Conservation (phyloP, 1,140 invertebrate genomes). For the Bombus waltoni region DNA sequence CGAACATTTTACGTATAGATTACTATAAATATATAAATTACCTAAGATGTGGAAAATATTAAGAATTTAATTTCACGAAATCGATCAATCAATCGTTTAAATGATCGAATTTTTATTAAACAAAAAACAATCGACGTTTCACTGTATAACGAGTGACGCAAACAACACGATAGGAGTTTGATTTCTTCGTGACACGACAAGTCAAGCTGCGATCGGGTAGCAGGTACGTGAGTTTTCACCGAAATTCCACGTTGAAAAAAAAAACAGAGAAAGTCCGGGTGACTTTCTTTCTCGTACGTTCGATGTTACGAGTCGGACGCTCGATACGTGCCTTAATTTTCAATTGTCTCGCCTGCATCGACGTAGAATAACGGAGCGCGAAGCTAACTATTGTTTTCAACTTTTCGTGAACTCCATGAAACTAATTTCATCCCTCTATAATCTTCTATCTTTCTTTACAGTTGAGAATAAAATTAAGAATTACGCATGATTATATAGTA, state of each 20-base stretch:
- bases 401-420: background rate
- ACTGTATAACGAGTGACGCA: background rate
- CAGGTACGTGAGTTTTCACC: conserved; percentile 48
- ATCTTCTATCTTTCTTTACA: background rate
- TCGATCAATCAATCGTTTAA: background rate
- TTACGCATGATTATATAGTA: too few relatives aligned
- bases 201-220: background rate
- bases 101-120: background rate
- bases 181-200: background rate
- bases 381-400: background rate
- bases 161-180: background rate
- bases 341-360: conserved; percentile 36
- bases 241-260: conserved; percentile 54
- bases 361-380: background rate
- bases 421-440: background rate
- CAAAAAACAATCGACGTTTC: background rate
- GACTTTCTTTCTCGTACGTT: conserved; percentile 57
- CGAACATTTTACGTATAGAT: background rate
- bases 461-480: background rate
- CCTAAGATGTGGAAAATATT: background rate
- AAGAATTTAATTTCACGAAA: too few relatives aligned
- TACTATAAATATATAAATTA: background rate
- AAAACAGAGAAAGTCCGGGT: conserved; percentile 55
- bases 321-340: conserved; percentile 65
- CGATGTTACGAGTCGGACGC: conserved; percentile 40